These are phyloP conservation scores for Argyresthia albistria DNA, from an alignment of 2,888 invertebrate species.

Conservation along the genomic window DNA sequence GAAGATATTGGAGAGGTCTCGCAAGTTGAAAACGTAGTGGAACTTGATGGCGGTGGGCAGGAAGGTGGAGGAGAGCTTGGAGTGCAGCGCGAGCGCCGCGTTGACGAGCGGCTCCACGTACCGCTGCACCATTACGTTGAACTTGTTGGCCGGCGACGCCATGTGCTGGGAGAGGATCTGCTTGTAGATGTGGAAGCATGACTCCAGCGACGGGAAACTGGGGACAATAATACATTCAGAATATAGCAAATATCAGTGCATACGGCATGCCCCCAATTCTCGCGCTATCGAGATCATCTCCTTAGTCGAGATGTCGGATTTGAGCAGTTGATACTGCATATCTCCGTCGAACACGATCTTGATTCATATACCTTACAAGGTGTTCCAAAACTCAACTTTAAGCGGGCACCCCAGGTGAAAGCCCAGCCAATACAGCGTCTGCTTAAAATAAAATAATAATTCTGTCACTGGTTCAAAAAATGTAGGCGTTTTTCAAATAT, in stretches of 20 bases:
- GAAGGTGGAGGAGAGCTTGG: constrained; percentile 81
- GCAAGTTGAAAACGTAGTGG: constrained; percentile 93
- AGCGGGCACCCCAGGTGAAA: too few relatives aligned
- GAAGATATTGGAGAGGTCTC: constrained; percentile 94
- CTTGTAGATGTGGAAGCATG: constrained; percentile 87
- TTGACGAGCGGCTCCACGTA: constrained; percentile 75
- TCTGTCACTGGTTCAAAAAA: too few relatives aligned
- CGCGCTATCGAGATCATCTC: too few relatives aligned
- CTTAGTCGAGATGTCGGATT: too few relatives aligned
- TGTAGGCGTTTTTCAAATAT: too few relatives aligned
- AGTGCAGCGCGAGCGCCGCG: constrained; percentile 84
- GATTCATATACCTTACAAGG: too few relatives aligned
- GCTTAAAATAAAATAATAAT: too few relatives aligned
- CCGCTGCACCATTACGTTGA: constrained; percentile 71
- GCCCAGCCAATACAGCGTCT: too few relatives aligned
- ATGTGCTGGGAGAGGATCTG: constrained; percentile 87
- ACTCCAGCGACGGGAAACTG: constrained; percentile 88
- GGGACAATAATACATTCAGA: neutral
- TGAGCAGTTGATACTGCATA: too few relatives aligned
- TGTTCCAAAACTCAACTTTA: too few relatives aligned
- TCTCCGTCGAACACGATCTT: too few relatives aligned
- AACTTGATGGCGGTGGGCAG: constrained; percentile 95
- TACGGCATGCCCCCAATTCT: too few relatives aligned
- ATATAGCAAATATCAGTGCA: neutral
- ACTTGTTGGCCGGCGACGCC: constrained; percentile 76